Evolutionary conservation across 1,140 invertebrate species (phyloP).

Genomic region (Gyrodactylus bullatarudis): DNA sequence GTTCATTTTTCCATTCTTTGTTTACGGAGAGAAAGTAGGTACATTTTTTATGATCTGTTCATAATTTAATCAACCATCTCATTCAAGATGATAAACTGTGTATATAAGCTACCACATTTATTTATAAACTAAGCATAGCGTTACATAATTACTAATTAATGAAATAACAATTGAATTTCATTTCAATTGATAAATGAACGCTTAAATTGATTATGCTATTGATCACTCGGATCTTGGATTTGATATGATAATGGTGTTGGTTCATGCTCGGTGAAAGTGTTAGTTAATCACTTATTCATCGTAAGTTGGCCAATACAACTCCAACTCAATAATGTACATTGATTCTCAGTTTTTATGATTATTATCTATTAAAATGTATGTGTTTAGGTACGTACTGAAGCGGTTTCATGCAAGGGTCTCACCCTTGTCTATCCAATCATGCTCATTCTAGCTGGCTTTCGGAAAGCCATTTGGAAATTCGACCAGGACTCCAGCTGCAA

Average conservation of each 20-base stretch:
- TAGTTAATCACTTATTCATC: neutral
- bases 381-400: neutral
- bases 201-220: neutral
- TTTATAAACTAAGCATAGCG: no score
- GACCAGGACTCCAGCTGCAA: neutral
- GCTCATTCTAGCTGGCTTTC: neutral
- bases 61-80: neutral
- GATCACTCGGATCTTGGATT: neutral
- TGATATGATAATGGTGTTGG: no score
- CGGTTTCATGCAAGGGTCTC: neutral
- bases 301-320: neutral
- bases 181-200: neutral
- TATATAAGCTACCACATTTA: neutral
- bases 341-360: no score
- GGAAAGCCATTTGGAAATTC: neutral
- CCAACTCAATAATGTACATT: no score
- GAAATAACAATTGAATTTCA: no score
- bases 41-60: neutral
- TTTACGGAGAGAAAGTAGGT: slow-evolving; percentile 66
- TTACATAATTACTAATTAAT: no score
- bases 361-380: no score
- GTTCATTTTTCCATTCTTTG: slow-evolving; percentile 72
- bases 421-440: neutral
- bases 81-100: neutral
- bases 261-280: neutral